Evolutionary conservation across 2,113 vertebrate genomes (phyloP), one percentile per base, ranked within the genome.

Genomic region (Cathartes aura): DNA sequence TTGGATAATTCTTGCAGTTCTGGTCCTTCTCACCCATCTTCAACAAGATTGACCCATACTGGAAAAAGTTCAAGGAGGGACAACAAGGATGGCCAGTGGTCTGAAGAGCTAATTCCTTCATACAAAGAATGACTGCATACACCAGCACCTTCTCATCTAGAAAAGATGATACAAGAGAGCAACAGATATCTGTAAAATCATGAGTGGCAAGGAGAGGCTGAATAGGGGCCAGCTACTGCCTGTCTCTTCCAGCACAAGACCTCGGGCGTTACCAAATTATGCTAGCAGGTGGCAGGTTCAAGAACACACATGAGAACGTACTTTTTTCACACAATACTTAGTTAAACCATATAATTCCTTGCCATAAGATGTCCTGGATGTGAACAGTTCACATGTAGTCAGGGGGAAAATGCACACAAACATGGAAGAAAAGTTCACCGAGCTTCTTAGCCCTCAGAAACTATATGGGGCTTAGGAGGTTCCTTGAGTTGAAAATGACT

Each of bases 281-380:
- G 4, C 18, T 10, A 48, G 30, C 18, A 43, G 21, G 26, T 21
- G 2, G 22, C 32, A 82, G 30, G 14, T 60, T 55, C 76, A 72
- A 71, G 58, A 72, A n/a, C 13, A 82, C 19, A 26, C 6, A 13
- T 0, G 1, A 26, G 29, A 48, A 34, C 1, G 1, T 22, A 4
- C 34, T 63, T 59, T 43, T 53, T 55, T 30, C 36, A 62, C 43
- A 34, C 6, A 56, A 29, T 43, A 15, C 11, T 53, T 42, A 53
- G 29, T 47, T 63, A 90, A 66, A 82, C 30, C 1, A 0, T 38
- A 1, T 18, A 34, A 82, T 58, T 76, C 10, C 43, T 42, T 62
- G 42, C 23, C 38, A 45, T 2, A 21, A 10, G 43, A 70, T 21
- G 17, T 27, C 15, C 9, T 52, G 34, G 21, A 32, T 64, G 29